A percentile compares a stretch with the other conserved stretches of the same genome.
Conservation (phyloP, 2,797 vertebrate species). For the Acanthurus leucopareius region DNA sequence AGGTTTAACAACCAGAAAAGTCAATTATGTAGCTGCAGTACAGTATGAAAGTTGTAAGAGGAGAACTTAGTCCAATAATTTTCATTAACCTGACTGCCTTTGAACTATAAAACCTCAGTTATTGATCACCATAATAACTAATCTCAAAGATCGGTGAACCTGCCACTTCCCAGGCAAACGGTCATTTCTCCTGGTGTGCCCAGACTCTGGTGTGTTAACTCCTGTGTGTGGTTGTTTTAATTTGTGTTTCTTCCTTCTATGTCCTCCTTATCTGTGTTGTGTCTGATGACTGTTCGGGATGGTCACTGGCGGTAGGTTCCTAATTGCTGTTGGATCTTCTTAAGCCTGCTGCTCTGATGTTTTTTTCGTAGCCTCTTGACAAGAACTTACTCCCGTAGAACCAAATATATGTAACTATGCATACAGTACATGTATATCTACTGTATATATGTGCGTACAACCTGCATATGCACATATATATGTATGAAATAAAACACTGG, state of each 20-base stretch:
- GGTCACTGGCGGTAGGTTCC: slow-evolving; percentile 99
- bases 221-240: slow-evolving; percentile 98
- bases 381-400: slow-evolving; percentile 89
- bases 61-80: slow-evolving; percentile 26
- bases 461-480: slow-evolving; percentile 86
- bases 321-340: slow-evolving; percentile 93
- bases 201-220: slow-evolving; percentile 85
- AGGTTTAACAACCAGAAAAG: slow-evolving; percentile 11
- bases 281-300: slow-evolving; percentile 99
- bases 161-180: slow-evolving; percentile 62
- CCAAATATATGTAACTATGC: slow-evolving; percentile 90
- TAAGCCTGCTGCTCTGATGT: slow-evolving; percentile 91
- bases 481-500: slow-evolving; percentile 86
- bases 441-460: slow-evolving; percentile 87
- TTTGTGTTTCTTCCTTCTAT: slow-evolving; percentile 99
- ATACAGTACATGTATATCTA: slow-evolving; percentile 88
- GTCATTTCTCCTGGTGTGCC: slow-evolving; percentile 95
- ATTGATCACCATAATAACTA: slow-evolving; percentile 11
- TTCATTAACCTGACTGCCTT: slow-evolving; percentile 8
- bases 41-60: slow-evolving; percentile 16
- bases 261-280: slow-evolving; percentile 99
- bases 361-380: slow-evolving; percentile 88
- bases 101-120: neutral
- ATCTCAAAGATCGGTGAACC: slow-evolving; percentile 54
- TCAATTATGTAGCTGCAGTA: neutral